Evolutionary conservation across 2,888 invertebrate genomes (phyloP), one percentile per base, ranked within the genome.

Genomic region (Cryptus armator): DNA sequence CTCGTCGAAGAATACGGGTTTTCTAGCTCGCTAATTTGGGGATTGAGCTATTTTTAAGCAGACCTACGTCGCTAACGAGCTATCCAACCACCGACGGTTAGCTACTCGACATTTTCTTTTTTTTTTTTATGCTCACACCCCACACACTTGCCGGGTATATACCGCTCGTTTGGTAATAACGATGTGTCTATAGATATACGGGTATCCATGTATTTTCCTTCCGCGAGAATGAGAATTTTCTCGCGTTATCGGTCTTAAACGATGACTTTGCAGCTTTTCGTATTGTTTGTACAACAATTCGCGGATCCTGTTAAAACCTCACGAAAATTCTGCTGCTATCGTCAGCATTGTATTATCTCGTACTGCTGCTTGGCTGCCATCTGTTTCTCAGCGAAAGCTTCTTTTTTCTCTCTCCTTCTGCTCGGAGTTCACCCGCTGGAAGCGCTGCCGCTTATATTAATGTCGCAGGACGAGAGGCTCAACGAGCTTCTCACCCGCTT

Each of bases 31-130:
- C 86, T 90, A 89, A 91, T 90, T 91, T 89, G 86, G 85, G 82
- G 88, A 86, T 86, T 85, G 88, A 85, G 89, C 88, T 90, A 90
- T 90, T 90, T 90, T 90, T 89, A 86, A 90, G 84, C 86, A 86
- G 75, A 81, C 81, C 87, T 64, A 86, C 88, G 86, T 75, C 80
- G 71, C 89, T 90, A 90, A 91, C 89, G 90, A 91, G 90, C 88
- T 84, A 79, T 80, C 86, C 88, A 87, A 86, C 90, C 87, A 87
- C 88, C 87, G 72, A 59, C 70, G 64, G 29, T 74, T 72, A 19
- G 71, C 68, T 70, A 70, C 85, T 76, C 71, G 48, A 62, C 71
- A 67, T 76, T 81, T 81, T 76, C 77, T 81, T 77, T 75, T 75
- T n/a, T 37, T 59, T 10, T 29, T 12, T 14, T 14, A 14, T 29